Evolutionary conservation across 2,797 vertebrate genomes (phyloP).

Genomic region (Avahi laniger): DNA sequence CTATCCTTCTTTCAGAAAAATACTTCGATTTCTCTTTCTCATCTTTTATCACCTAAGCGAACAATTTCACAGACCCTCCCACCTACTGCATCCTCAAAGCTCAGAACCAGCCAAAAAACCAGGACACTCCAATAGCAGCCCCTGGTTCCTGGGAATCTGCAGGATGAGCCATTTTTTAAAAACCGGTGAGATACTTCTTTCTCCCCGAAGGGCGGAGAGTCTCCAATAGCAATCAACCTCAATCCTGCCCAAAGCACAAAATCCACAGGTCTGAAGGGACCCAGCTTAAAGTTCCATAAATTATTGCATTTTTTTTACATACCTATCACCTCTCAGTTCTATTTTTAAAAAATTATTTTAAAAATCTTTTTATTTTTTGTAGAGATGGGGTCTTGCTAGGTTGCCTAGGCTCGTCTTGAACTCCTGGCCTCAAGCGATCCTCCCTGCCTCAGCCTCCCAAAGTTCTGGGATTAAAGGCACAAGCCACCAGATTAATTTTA

Average conservation of each 20-base stretch:
- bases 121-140: background rate
- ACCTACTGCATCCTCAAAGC: background rate
- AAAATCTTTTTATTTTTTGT: background rate
- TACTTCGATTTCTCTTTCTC: background rate
- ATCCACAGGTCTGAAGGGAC: background rate
- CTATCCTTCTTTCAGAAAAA: background rate
- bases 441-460: no score
- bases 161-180: background rate
- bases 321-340: background rate
- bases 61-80: background rate
- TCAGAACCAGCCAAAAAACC: background rate
- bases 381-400: background rate
- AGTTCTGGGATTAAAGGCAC: no score
- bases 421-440: no score
- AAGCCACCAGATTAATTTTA: background rate
- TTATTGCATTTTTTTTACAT: background rate
- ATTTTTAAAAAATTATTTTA: background rate
- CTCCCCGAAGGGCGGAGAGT: background rate
- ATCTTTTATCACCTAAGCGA: background rate
- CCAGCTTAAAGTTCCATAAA: background rate
- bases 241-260: background rate
- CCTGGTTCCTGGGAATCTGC: background rate
- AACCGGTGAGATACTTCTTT: background rate
- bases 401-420: background rate
- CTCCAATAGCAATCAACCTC: background rate